Base-by-base conservation (phyloP, 2,113 vertebrate species). In the Plecotus auritus region DNA sequence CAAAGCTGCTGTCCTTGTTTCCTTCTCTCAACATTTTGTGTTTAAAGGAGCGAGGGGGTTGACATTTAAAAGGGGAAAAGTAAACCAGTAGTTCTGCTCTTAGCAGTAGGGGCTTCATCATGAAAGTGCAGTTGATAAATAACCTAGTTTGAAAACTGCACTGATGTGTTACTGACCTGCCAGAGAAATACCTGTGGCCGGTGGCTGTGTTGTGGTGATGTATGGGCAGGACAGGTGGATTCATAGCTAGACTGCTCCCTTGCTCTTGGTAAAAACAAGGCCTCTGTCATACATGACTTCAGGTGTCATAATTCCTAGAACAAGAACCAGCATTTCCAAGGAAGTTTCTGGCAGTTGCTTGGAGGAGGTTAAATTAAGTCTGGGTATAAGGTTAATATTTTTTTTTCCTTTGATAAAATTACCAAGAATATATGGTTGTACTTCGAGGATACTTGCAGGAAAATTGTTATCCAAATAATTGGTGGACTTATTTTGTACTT, bases 201-300 rank as follows among this genome's bases (percentile, higher is more conserved):
- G 82, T 86, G 22, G 30, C 61, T 86, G 4, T 35, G 32, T 22
- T 91, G 59, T 54, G 49, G 30, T 67, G 40, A 87, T 67, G 35
- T 23, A 40, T 17, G 59, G 77, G 12, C 40, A 56, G 47, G 45
- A 56, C 67, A 82, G 45, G 69, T 74, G 45, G 20, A 74, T 88
- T 96, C 49, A 64, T 37, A 92, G 42, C 47, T 49, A n/a, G 37
- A 85, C 30, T 11, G 2, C 23, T 92, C 13, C 32, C 47, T 83
- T 73, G 42, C 74, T 93, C 85, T 93, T 80, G 40, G 35, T 90
- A 78, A 97, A 97, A 96, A 87, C 28, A 76, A 83, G 56, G 5
- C 74, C 94, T 95, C 56, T 84, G 66, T 91, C 67, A 81, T 20
- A 86, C 5, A 47, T 37, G 26, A 28, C 56, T 92, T 85, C 17